Evolutionary conservation across 2,888 invertebrate species (phyloP), one percentile per base, ranked within the genome.

Genomic region (Drosophila mercatorum): DNA sequence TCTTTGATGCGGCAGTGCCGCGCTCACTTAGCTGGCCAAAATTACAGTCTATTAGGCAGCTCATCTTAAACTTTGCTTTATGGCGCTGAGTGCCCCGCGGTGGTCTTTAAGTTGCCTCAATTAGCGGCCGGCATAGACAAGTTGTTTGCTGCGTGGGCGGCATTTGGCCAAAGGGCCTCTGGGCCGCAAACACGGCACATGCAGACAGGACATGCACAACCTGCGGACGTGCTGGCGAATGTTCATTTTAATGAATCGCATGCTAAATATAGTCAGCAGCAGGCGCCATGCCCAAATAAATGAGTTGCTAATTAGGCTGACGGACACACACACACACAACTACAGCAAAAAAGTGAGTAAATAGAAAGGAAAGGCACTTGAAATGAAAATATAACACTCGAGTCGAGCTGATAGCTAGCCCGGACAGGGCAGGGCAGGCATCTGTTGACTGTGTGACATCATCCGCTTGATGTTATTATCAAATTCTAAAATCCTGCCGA

Each of bases 161-260:
- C 56, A 53, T 26, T 55, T 49, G 62, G 36, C 58, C 66, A 38
- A 12, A 58, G 38, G 38, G 43, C 46, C 65, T 47, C 40, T 17
- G 31, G 74, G 51, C 74, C 11, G 17, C 12, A 28, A 46, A 26
- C n/a, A 22, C 11, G 68, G 56, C 68, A 38, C 55, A 65, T 41
- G 56, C 51, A 55, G 44, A 38, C 34, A 34, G 44, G 52, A 62
- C 75, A 70, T 51, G 47, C 65, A 60, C 66, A 70, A 72, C 61
- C 69, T 62, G 58, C 55, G 57, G 41, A 72, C 66, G 62, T 72
- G 78, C 28, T 64, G 66, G 47, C 60, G 69, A 82, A 80, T 88
- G 78, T 75, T 64, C 83, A 61, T 76, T 88, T 80, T 80, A 88
- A 88, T 84, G 89, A 84, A 81, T 83, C 71, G 74, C 74, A 64